A percentile compares a stretch with the other conserved stretches of the same genome.
phyloP scores from a whole-genome alignment of 2,888 invertebrate genomes.

The Argyresthia albistria region DNA sequence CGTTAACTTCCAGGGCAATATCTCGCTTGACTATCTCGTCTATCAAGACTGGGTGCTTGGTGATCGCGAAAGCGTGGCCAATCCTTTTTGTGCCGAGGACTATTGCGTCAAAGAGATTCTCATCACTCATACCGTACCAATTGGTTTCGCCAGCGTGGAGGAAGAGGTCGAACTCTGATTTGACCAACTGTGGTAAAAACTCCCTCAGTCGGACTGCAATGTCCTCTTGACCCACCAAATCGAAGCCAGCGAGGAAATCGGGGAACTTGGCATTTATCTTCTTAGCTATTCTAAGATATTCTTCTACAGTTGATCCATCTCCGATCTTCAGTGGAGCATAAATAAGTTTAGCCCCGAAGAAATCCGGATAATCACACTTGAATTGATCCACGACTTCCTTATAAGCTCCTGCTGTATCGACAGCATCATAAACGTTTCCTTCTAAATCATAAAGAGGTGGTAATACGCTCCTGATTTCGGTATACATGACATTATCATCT shows the following conservation, averaged over 20 bases:
- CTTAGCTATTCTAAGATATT: slow-evolving; percentile 56
- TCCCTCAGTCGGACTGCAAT: slow-evolving; percentile 73
- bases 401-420: slow-evolving; percentile 71
- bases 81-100: slow-evolving; percentile 80
- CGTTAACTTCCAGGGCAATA: slow-evolving; percentile 79
- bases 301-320: slow-evolving; percentile 37
- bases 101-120: slow-evolving; percentile 83
- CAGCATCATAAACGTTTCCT: slow-evolving; percentile 63
- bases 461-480: slow-evolving; percentile 77
- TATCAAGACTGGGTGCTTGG: slow-evolving; percentile 80
- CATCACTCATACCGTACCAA: slow-evolving; percentile 79
- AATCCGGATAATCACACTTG: slow-evolving; percentile 72
- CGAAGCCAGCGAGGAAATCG: slow-evolving; percentile 83
- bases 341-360: slow-evolving; percentile 78
- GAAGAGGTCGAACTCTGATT: slow-evolving; percentile 73
- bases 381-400: slow-evolving; percentile 72
- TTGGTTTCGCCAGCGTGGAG: slow-evolving; percentile 89
- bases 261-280: slow-evolving; percentile 69
- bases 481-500: slow-evolving; percentile 79
- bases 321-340: slow-evolving; percentile 75
- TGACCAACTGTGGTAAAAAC: slow-evolving; percentile 69
- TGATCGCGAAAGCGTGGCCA: slow-evolving; percentile 82
- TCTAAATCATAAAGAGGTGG: slow-evolving; percentile 77
- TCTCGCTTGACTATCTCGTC: slow-evolving; percentile 68
- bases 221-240: slow-evolving; percentile 88